Evolutionary conservation across 2,797 vertebrate species (phyloP).

Genomic region (Dicrostonyx torquatus): DNA sequence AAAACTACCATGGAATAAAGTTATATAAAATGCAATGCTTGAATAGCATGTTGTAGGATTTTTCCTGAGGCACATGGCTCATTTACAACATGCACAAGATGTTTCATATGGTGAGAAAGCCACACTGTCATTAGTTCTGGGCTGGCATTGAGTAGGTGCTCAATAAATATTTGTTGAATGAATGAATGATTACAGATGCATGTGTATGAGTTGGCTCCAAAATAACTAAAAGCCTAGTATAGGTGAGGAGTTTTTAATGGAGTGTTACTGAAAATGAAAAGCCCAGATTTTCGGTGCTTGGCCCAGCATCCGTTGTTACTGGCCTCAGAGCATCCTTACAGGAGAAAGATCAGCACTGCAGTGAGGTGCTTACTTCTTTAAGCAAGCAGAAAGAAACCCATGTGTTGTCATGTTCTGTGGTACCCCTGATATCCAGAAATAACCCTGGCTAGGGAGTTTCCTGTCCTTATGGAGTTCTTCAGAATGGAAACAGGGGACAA

Average conservation of each 20-base stretch:
- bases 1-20: constrained; percentile 31
- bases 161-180: constrained; percentile 76
- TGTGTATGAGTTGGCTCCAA: constrained; percentile 62
- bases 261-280: constrained; percentile 75
- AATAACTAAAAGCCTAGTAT: constrained; percentile 49
- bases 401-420: neutral
- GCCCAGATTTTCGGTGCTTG: constrained; percentile 44
- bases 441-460: constrained; percentile 35
- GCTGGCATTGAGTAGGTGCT: constrained; percentile 66
- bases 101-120: constrained; percentile 52
- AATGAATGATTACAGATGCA: constrained; percentile 60
- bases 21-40: neutral
- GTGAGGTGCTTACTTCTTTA: constrained; percentile 4
- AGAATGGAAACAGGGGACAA: neutral
- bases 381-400: neutral
- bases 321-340: constrained; percentile 54
- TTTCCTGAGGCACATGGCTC: neutral
- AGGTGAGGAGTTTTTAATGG: constrained; percentile 77
- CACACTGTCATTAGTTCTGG: constrained; percentile 35
- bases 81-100: neutral
- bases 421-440: constrained; percentile 52
- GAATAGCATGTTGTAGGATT: neutral
- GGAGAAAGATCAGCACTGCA: constrained; percentile 8
- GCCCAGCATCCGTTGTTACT: constrained; percentile 66
- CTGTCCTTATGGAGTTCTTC: constrained; percentile 8